Percentiles rank a stretch among this genome's conserved stretches.
Conservation (phyloP, 2,888 invertebrate genomes). For the Leptopterna dolabrata region DNA sequence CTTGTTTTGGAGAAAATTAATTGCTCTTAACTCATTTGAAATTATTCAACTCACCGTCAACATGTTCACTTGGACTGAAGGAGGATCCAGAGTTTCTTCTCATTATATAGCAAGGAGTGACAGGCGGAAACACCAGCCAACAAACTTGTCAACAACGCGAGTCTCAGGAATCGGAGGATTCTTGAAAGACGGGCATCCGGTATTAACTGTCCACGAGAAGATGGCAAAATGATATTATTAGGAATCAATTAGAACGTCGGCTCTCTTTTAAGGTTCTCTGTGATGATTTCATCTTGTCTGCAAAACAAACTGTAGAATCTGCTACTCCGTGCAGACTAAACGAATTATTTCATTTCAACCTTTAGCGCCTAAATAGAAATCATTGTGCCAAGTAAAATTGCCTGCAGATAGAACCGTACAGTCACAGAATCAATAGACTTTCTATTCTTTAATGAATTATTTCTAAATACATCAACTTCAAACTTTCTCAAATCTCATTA, state of each 20-base stretch:
- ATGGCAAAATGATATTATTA: neutral
- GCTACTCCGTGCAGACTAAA: too few species aligned
- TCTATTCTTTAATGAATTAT: too few species aligned
- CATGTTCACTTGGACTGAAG: neutral
- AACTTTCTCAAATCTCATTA: too few species aligned
- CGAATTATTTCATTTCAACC: too few species aligned
- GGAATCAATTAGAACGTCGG: neutral
- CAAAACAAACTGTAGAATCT: too few species aligned
- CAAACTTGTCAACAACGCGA: neutral
- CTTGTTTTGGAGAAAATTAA: neutral
- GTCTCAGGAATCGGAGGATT: neutral
- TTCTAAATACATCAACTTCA: too few species aligned
- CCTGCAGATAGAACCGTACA: too few species aligned
- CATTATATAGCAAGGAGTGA: neutral
- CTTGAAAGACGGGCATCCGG: neutral
- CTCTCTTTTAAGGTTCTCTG: neutral
- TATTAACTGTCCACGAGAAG: neutral
- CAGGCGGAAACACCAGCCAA: neutral
- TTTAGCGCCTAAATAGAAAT: too few species aligned
- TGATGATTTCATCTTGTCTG: too few species aligned
- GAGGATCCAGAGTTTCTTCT: neutral
- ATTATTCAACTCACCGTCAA: conserved; percentile 11
- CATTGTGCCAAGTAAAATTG: too few species aligned
- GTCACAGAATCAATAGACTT: too few species aligned
- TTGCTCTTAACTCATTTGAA: neutral